Conservation (phyloP, 37 sponge, comb jelly and placozoan species). For the Axinella damicornis region DNA sequence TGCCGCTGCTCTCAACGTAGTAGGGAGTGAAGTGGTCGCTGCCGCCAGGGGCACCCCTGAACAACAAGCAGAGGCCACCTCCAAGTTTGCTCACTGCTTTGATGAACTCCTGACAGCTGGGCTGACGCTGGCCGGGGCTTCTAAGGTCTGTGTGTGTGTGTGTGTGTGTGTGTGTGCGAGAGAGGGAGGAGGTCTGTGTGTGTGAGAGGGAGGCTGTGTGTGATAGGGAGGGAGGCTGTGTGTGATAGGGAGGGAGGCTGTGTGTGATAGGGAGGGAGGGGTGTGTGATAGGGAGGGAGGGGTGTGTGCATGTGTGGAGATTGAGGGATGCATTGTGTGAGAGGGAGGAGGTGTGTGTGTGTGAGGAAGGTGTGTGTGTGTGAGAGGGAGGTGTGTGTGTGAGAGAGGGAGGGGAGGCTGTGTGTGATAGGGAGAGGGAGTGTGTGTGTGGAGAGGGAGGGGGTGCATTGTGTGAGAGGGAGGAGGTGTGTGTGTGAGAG, state of each 20-base stretch:
- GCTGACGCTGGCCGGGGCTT: conserved; percentile 87
- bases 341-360: too few relatives aligned
- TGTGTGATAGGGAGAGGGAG: too few relatives aligned
- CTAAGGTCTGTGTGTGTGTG: conserved; percentile 79
- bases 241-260: too few relatives aligned
- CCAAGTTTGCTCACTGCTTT: conserved; percentile 75
- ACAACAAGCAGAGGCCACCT: conserved; percentile 84
- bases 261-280: too few relatives aligned
- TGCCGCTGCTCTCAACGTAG: conserved; percentile 92
- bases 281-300: neutral
- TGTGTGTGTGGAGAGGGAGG: too few relatives aligned
- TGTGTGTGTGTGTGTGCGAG: neutral
- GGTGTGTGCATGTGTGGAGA: too few relatives aligned
- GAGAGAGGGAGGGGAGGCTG: too few relatives aligned
- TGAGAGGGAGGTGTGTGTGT: too few relatives aligned
- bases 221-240: neutral
- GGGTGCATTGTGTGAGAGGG: too few relatives aligned
- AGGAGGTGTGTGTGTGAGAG: too few relatives aligned
- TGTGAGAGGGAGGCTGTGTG: neutral
- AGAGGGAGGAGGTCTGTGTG: neutral
- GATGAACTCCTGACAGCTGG: conserved; percentile 79
- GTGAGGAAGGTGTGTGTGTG: too few relatives aligned
- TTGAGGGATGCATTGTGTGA: too few relatives aligned
- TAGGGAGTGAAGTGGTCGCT: conserved; percentile 83
- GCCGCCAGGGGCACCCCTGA: conserved; percentile 88